Evolutionary conservation across 1,140 invertebrate genomes (phyloP), one percentile per base, ranked within the genome.

Genomic region (Oncopeltus fasciatus): DNA sequence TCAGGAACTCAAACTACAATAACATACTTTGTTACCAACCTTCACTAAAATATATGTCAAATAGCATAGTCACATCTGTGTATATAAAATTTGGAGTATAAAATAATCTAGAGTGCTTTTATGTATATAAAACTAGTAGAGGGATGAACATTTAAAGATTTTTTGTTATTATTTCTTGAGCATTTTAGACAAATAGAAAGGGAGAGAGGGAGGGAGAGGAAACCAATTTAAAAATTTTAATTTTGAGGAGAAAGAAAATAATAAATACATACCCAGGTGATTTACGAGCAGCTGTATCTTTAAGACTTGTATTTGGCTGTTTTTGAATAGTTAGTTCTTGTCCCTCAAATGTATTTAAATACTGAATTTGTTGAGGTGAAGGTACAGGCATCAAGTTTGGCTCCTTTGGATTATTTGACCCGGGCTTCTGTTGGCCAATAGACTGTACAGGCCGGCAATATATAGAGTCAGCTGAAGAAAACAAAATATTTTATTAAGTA

Each of bases 271-370:
- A 83, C 81, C 80, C 77, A 3, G 79, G 78, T 64, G 78, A 80
- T 70, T 78, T 78, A 66, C 78, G 76, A 71, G 76, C 78, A 1
- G 77, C 73, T 1, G 77, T 73, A 68, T 88, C 86, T 72, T 87
- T 87, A n/a, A 92, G 75, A 71, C 87, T 88, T 27, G 88, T 91
- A 73, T 96, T 96, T 18, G 92, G 88, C 75, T 95, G 92, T 74
- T 95, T 95, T 72, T 95, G 92, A 75, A 95, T 96, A 59, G 92
- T 95, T 65, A 95, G 75, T 78, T 96, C 93, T 80, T 96, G 92
- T 51, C 92, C 92, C 79, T 95, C 92, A 75, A 95, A 95, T 63
- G 90, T 86, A 79, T 92, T 94, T 64, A 95, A 80, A 79, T 95
- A 95, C 68, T 92, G 90, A 72, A 95, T 94, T 80, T 94, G 91